Percentiles rank a stretch among this genome's conserved stretches.
Conservation (phyloP, 1,140 invertebrate genomes). For the Drosophila sproati region DNA sequence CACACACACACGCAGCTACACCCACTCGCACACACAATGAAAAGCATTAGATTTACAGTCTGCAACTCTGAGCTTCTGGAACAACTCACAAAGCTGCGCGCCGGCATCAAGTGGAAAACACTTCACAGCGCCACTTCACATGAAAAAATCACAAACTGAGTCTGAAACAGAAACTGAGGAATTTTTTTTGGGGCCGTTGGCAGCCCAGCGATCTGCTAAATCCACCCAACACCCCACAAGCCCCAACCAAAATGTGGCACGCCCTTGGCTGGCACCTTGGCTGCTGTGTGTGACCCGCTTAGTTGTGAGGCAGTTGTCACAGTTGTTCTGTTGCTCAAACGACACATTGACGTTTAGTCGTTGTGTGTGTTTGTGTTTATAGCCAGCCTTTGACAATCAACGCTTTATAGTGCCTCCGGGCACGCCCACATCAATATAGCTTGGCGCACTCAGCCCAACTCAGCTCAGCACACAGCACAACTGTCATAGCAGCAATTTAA, state of each 20-base stretch:
- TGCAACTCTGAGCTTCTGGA: constrained; percentile 37
- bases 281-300: not conserved
- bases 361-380: not conserved
- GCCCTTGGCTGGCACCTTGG: not conserved
- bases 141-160: constrained; percentile 68
- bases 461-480: not conserved
- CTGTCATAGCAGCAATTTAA: constrained; percentile 3
- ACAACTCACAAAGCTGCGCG: constrained; percentile 69
- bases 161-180: too few species aligned
- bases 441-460: constrained; percentile 1
- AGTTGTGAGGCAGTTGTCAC: constrained; percentile 15
- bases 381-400: constrained; percentile 45
- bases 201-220: constrained; percentile 8
- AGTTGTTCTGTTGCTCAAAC: constrained; percentile 48
- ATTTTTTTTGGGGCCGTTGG: constrained; percentile 18
- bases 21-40: not conserved
- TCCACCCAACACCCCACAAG: too few species aligned
- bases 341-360: constrained; percentile 38
- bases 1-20: constrained; percentile 13
- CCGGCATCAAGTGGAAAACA: constrained; percentile 64
- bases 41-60: constrained; percentile 40
- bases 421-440: constrained; percentile 26
- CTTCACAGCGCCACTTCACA: constrained; percentile 72
- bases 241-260: not conserved
- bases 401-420: constrained; percentile 23